Evolutionary conservation across 2,113 vertebrate genomes (phyloP).

Genomic region (Microcebus ravelobensis): DNA sequence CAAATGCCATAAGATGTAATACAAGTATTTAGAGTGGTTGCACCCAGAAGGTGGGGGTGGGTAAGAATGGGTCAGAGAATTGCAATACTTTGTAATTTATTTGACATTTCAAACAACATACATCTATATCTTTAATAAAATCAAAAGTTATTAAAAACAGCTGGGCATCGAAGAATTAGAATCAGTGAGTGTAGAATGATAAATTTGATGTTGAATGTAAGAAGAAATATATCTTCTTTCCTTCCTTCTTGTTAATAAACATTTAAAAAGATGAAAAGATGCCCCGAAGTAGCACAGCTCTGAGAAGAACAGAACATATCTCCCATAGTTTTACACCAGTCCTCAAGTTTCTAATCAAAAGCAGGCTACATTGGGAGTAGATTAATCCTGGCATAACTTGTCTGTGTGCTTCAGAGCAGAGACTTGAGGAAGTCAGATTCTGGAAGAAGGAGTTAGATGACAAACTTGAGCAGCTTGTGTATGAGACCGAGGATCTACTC

Average conservation of each 20-base stretch:
- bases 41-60: neutral
- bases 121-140: neutral
- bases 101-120: neutral
- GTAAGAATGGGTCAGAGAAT: neutral
- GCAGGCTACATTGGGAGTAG: rapidly evolving
- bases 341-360: neutral
- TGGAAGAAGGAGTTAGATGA: constrained; percentile 91
- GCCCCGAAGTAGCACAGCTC: neutral
- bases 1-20: neutral
- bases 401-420: constrained; percentile 87
- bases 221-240: neutral
- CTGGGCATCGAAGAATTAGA: neutral
- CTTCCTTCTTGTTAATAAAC: neutral
- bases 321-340: neutral
- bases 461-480: constrained; percentile 89
- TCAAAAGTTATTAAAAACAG: neutral
- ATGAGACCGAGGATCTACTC: constrained; percentile 87
- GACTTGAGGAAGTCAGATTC: constrained; percentile 90
- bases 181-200: neutral
- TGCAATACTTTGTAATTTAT: neutral
- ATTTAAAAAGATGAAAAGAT: neutral
- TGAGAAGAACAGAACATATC: neutral
- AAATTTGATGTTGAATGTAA: neutral
- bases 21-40: neutral
- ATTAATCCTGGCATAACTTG: neutral